Percentiles rank a stretch among this genome's conserved stretches.
Evolutionary conservation across 2,888 invertebrate genomes (phyloP).

Genomic region (Campoplex nolae): DNA sequence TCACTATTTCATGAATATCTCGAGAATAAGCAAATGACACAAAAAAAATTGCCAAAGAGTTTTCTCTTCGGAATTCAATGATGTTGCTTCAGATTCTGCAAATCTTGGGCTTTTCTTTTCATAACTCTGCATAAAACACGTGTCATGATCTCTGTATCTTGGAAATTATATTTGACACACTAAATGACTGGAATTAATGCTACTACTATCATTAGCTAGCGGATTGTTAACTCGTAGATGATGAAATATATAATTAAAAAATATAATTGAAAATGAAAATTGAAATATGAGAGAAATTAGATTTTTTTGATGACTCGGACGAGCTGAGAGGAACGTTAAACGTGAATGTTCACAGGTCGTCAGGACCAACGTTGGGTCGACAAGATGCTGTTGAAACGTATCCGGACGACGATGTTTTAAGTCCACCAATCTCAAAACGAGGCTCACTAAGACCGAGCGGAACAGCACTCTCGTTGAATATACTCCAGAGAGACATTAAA

Average conservation of each 20-base stretch:
- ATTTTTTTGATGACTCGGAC: neutral
- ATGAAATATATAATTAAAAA: neutral
- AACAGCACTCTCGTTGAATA: constrained; percentile 81
- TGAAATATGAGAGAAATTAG: neutral
- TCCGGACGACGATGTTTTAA: constrained; percentile 81
- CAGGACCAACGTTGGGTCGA: constrained; percentile 81
- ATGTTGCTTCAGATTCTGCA: neutral
- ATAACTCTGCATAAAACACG: constrained; percentile 11
- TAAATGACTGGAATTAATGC: constrained; percentile 24
- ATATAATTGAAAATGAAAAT: constrained; percentile 13
- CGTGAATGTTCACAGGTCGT: constrained; percentile 76
- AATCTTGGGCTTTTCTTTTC: neutral
- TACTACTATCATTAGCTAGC: constrained; percentile 56
- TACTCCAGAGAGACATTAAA: constrained; percentile 82
- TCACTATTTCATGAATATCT: neutral
- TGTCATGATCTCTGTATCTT: constrained; percentile 32
- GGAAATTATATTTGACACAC: constrained; percentile 16
- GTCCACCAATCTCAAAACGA: constrained; percentile 82
- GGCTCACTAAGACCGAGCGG: constrained; percentile 83
- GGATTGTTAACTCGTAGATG: constrained; percentile 50
- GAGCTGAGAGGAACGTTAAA: constrained; percentile 18
- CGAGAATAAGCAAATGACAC: neutral
- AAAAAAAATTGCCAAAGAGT: neutral
- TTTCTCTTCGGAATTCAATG: neutral
- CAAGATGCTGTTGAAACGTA: constrained; percentile 83